A percentile compares a stretch with the other conserved stretches of the same genome.
These are phyloP conservation scores for Agonopterix alstromeriana DNA, from an alignment of 2,888 invertebrate genomes.

Conservation along the genomic window DNA sequence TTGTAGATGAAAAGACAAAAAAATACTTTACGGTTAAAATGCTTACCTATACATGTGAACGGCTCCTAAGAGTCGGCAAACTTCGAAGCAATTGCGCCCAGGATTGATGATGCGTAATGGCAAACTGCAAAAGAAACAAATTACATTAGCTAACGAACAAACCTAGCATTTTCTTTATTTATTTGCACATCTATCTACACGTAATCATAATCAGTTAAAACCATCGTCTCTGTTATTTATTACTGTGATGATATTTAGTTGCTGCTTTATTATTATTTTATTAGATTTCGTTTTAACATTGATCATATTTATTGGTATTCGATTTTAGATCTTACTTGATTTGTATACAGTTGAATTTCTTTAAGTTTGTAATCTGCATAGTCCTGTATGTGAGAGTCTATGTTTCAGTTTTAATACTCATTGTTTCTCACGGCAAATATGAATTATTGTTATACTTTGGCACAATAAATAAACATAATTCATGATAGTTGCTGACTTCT, in stretches of 20 bases:
- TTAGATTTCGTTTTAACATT: too few relatives aligned
- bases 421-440: conserved; percentile 1
- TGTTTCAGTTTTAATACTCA: background rate
- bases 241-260: too few relatives aligned
- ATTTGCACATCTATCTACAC: background rate
- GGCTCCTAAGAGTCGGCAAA: conserved; percentile 1
- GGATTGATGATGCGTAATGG: conserved; percentile 7
- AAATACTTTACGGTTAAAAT: too few relatives aligned
- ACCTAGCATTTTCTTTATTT: background rate
- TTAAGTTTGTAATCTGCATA: too few relatives aligned
- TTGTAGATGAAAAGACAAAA: too few relatives aligned
- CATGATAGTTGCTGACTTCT: too few relatives aligned
- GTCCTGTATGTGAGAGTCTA: background rate
- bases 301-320: too few relatives aligned
- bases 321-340: too few relatives aligned
- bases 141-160: conserved; percentile 2
- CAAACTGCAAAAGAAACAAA: conserved; percentile 4
- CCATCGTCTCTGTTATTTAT: too few relatives aligned
- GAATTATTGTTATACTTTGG: background rate
- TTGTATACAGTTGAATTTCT: too few relatives aligned
- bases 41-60: background rate
- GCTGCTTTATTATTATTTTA: too few relatives aligned
- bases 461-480: background rate
- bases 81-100: conserved; percentile 3
- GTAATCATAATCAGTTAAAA: too few relatives aligned